These are phyloP conservation scores for Liodrosophila aerea DNA, from an alignment of 2,888 invertebrate species.

Conservation along the genomic window DNA sequence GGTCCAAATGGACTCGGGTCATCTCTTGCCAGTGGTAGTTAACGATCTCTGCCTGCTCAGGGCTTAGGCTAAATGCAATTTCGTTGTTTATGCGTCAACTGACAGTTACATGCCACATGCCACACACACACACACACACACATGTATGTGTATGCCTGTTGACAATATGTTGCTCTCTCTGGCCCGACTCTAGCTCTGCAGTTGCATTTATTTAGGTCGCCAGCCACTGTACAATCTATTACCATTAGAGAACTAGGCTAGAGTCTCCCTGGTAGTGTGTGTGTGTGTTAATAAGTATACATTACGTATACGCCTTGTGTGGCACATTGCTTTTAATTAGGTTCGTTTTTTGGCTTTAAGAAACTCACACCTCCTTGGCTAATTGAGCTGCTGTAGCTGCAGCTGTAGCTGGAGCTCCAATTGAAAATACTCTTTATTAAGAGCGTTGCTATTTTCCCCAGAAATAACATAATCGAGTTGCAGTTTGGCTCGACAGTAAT, in stretches of 20 bases:
- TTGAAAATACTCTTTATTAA: conserved; percentile 39
- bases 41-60: neutral
- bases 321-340: conserved; percentile 35
- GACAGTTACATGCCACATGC: conserved; percentile 29
- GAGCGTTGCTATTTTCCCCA: conserved; percentile 17
- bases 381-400: too few relatives aligned
- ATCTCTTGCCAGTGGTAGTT: too few relatives aligned
- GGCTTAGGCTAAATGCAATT: conserved; percentile 43
- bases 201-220: too few relatives aligned
- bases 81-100: conserved; percentile 42
- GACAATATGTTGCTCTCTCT: neutral
- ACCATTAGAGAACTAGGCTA: too few relatives aligned
- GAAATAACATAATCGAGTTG: conserved; percentile 34
- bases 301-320: conserved; percentile 39
- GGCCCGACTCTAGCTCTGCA: conserved; percentile 4
- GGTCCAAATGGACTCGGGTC: too few relatives aligned
- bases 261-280: conserved; percentile 1
- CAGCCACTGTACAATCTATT: too few relatives aligned
- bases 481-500: conserved; percentile 38
- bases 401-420: conserved; percentile 6
- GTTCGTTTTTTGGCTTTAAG: neutral
- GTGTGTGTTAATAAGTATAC: conserved; percentile 27
- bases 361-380: conserved; percentile 8
- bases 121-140: conserved; percentile 4
- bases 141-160: neutral